Evolutionary conservation across 2,113 vertebrate species (phyloP), one percentile per base, ranked within the genome.

Genomic region (Donacobius atricapilla): DNA sequence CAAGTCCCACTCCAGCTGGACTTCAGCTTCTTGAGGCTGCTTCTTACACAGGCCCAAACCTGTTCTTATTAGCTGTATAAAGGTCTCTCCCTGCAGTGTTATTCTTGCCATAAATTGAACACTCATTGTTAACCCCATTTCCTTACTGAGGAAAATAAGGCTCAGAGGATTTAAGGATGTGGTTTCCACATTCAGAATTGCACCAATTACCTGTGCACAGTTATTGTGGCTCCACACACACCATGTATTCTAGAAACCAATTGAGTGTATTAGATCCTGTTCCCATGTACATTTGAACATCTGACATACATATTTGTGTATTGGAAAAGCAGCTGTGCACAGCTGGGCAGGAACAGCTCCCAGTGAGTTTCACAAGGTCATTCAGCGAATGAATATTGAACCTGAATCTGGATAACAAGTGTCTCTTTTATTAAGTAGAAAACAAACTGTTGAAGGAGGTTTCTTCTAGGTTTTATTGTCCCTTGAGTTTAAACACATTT

Each of bases 401-500:
- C 48, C 60, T 68, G 57, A 84, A 50, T 33, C 33, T 95, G 57
- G 72, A 89, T 63, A 72, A 33, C 20, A 1, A 5, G 12, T 47
- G 15, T 70, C 12, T 77, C 28, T 93, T 90, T 80, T 78, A 64
- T 75, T 57, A 90, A 95, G 66, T 51, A 85, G 75, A 94, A 87
- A 79, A 87, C 68, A 35, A 11, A 66, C 33, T 42, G 51, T 51
- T 69, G 33, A 75, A 83, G 45, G 70, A 75, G 82, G 80, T 93
- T 94, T 89, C 72, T 82, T 25, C 3, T 12, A 58, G 47, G 33
- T 91, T 91, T 16, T 78, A 37, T 69, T 48, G 50, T 71, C 60
- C 40, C 7, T 89, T 81, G 78, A 79, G 88, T 83, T 91, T 92
- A 82, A 94, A 83, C 58, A 79, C 23, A 7, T 83, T 95, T 96